Base-by-base conservation (phyloP, 2,113 vertebrate species). In the Pholis gunnellus region DNA sequence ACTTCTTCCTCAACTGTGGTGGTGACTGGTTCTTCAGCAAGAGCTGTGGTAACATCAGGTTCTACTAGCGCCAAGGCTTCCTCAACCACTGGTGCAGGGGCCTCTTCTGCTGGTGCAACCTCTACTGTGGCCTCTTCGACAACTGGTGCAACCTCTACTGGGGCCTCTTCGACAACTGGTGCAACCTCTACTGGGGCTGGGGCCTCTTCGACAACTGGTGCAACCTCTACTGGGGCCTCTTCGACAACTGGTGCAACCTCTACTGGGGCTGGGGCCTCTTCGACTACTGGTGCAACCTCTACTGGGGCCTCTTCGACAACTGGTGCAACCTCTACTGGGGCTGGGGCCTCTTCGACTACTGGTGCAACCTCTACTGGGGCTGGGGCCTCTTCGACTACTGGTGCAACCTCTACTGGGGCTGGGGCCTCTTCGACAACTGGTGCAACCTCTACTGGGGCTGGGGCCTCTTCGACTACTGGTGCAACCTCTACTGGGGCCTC, bases 1-100 rank as follows among this genome's bases (percentile, higher is more conserved):
- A 27, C 69, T n/a, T 87, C 85, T 46, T 80, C 86, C 6, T 38
- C 77, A 57, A 38, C 54, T 70, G 73, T 27, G 60, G 74, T 42
- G 20, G 38, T 25, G 31, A 52, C 66, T n/a, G 67, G n/a, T 59
- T 84, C 75, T 42, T 84, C 66, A 20, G 73, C 80, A 9, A 69
- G 27, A 17, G 57, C 25, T 18, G 59, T 60, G 59, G 56, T 29
- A 29, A 29, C 56, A 15, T 59, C 56, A 27, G 22, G 38, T 31
- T 76, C 69, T 2, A 6, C 64, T 75, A 56, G 18, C 3, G 15
- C 25, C 6, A 36, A 10, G 4, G 8, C 65, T 9, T 68, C 25
- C n/a, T 25, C 63, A 15, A 31, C 75, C 0, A 42, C 77, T 29
- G 52, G 27, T 5, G 74, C 73, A 13, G 14, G 2, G 3, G 69